phyloP scores from a whole-genome alignment of 2,888 invertebrate genomes.

The Sinelater perroti region DNA sequence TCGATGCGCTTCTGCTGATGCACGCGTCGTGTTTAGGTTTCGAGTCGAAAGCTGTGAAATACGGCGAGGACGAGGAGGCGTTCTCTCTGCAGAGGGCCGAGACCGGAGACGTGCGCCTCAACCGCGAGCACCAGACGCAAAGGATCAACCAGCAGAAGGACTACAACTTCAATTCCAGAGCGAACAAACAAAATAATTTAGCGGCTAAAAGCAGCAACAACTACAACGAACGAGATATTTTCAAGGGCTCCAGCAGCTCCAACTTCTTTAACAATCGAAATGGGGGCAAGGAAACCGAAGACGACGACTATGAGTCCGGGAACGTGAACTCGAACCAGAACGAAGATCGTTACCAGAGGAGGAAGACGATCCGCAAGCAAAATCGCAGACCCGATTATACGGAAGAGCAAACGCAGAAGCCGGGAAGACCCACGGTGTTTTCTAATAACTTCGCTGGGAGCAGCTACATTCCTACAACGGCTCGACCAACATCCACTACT shows the following conservation, averaged over 20 bases:
- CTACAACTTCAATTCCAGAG: conserved; percentile 36
- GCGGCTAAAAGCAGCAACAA: conserved; percentile 51
- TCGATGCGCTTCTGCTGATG: conserved; percentile 29
- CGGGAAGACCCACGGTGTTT: conserved; percentile 56
- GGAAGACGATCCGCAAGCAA: conserved; percentile 59
- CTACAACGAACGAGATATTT: conserved; percentile 64
- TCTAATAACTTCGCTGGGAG: conserved; percentile 62
- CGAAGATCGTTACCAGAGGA: conserved; percentile 57
- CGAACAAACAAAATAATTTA: conserved; percentile 37
- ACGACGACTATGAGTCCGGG: conserved; percentile 58
- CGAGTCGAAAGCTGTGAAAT: conserved; percentile 71
- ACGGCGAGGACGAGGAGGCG: conserved; percentile 75
- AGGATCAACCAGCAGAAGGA: conserved; percentile 59
- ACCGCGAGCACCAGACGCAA: conserved; percentile 56
- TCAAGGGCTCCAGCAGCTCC: conserved; percentile 77
- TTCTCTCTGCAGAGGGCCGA: conserved; percentile 79
- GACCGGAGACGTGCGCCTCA: conserved; percentile 65
- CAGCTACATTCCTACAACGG: conserved; percentile 62
- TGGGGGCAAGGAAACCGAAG: conserved; percentile 67
- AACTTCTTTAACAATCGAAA: conserved; percentile 77
- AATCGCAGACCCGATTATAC: conserved; percentile 52
- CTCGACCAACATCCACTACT: conserved; percentile 55
- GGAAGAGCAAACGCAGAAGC: conserved; percentile 52
- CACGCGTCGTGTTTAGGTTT: conserved; percentile 59
- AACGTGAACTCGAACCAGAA: conserved; percentile 62